Evolutionary conservation across 92 coral and sea anemone species (phyloP), one percentile per base, ranked within the genome.

Genomic region (Epizoanthus scotinus): DNA sequence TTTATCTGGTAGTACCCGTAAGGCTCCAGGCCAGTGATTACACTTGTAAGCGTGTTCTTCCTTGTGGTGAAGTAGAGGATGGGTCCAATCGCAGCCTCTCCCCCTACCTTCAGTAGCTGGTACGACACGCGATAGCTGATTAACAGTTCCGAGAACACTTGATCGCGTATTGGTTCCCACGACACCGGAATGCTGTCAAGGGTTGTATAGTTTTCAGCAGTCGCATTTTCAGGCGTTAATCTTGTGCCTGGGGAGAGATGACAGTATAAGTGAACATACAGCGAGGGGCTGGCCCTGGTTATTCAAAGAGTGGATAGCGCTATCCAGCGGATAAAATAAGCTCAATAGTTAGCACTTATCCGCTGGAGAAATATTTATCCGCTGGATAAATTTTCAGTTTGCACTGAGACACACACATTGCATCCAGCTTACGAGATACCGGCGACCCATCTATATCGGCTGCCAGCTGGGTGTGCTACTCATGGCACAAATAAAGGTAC

Each of bases 161-260:
- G 77, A 38, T 84, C 71, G n/a, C 68, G 78, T 17, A 84, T 81
- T 19, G 83, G 87, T 31, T 77, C 49, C 87, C 87, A 84, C 0
- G 83, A 40, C 72, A 84, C 24, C 3, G 87, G 87, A 62, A 84
- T 77, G 27, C 64, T 74, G 38, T 84, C 78, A 47, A 73, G 52
- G 54, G 25, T 71, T 28, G 63, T 34, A 9, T 67, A 56, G 50
- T 61, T 77, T 29, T 40, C 50, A 56, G 73, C 78, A 66, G 54
- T 67, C 54, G 67, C 79, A 34, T 74, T 81, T 21, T 77, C 40
- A 19, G 87, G 87, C 28, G 78, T 57, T 31, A 71, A 3, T 71
- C 78, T 50, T 24, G 78, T 15, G 53, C 31, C 78, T 71, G 61
- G 5, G 17, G 1, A 14, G 24, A 52, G 40, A 47, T 14, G 2